Base-by-base conservation (phyloP, 2,797 vertebrate genomes). In the Margarornis squamiger region DNA sequence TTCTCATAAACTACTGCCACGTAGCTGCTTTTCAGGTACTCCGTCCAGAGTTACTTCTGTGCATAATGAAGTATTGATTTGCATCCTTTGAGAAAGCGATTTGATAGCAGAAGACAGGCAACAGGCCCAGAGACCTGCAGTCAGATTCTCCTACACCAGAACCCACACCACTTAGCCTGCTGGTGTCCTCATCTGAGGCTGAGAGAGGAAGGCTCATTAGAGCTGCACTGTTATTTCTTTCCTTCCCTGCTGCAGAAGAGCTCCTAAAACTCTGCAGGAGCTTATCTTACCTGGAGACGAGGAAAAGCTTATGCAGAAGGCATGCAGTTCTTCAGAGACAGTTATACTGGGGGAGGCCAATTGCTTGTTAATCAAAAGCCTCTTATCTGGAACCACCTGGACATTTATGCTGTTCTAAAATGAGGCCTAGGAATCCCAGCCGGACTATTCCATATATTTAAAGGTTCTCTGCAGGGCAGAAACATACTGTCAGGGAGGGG, bases 371-470 rank as follows among this genome's bases (percentile, higher is more conserved):
- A 96, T 96, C 94, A 95, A 96, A 97, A 97, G 94, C 92, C 77
- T 93, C 95, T 95, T 95, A 96, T 90, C 91, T 76, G 71, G 86
- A 95, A 79, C 83, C 91, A 95, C 94, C 94, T 95, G 91, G 71
- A 86, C 77, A 39, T 85, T 94, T 63, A 86, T 2, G 12, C 38
- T 34, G 23, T 11, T 94, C 74, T 88, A 74, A 86, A 95, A 48
- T 2, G 27, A 90, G 63, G 52, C 45, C 79, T 29, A 86, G 77
- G 45, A 81, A 95, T 74, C 59, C 52, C 74, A 93, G 86, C 21
- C 11, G 5, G 62, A 86, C 52, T 57, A 46, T 26, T 93, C 87
- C 88, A 74, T 67, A 73, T 19, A 38, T 4, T 49, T 49, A 65
- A 77, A 82, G 46, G 32, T 51, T 65, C 62, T 61, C 38, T 49